phyloP scores from a whole-genome alignment of 2,888 invertebrate species.

The Leptopilina syphax region DNA sequence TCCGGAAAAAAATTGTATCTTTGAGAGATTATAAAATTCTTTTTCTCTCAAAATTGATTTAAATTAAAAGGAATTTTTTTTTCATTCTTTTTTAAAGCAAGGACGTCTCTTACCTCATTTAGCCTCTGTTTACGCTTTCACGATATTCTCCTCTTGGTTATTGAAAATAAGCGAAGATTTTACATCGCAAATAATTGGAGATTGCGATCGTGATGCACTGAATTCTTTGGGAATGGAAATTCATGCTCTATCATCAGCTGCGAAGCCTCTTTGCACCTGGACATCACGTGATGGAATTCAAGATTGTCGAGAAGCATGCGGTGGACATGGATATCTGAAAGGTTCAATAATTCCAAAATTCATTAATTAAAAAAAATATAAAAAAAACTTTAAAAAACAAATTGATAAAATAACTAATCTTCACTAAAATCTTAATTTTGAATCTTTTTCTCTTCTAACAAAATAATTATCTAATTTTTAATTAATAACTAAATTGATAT shows the following conservation, averaged over 20 bases:
- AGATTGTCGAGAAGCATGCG: slow-evolving; percentile 95
- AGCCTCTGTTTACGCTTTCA: slow-evolving; percentile 82
- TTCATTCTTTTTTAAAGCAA: slow-evolving; percentile 79
- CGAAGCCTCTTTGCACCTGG: slow-evolving; percentile 91
- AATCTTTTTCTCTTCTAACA: no score
- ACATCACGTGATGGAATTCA: slow-evolving; percentile 91
- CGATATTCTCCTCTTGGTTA: slow-evolving; percentile 82
- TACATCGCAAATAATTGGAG: slow-evolving; percentile 74
- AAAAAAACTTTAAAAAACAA: no score
- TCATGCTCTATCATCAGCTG: slow-evolving; percentile 87
- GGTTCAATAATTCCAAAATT: slow-evolving; percentile 73
- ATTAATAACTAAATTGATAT: no score
- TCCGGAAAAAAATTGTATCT: no score
- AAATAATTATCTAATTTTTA: no score
- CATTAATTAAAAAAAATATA: background rate
- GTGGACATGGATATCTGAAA: slow-evolving; percentile 95
- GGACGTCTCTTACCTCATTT: slow-evolving; percentile 87
- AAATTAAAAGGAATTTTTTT: background rate
- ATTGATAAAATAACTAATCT: no score
- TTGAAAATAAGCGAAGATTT: slow-evolving; percentile 77
- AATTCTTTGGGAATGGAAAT: slow-evolving; percentile 82
- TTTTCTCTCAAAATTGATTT: no score
- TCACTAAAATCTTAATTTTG: no score
- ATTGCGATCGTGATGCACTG: slow-evolving; percentile 65
- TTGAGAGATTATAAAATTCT: no score